phyloP scores from a whole-genome alignment of 2,888 invertebrate genomes.

The Nezara viridula region DNA sequence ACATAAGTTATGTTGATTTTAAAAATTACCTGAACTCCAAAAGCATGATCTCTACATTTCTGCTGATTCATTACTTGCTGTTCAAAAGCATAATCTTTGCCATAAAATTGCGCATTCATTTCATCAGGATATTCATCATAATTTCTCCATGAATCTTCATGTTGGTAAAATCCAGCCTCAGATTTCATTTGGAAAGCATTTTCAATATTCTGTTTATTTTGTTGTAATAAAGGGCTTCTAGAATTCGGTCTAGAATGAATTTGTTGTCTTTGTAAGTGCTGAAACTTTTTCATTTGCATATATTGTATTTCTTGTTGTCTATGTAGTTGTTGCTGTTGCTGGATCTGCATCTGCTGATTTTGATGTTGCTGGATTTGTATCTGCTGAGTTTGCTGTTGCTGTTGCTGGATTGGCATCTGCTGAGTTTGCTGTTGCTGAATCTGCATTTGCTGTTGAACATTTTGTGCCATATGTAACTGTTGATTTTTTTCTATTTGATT shows the following conservation, averaged over 20 bases:
- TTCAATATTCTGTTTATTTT: constrained; percentile 61
- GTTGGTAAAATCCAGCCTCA: constrained; percentile 61
- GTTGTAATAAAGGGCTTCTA: constrained; percentile 59
- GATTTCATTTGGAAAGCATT: constrained; percentile 59
- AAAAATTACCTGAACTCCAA: constrained; percentile 63
- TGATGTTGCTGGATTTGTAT: constrained; percentile 63
- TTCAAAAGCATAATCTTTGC: constrained; percentile 60
- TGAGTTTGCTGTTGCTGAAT: constrained; percentile 70
- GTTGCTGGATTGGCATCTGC: constrained; percentile 37
- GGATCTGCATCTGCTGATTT: constrained; percentile 53
- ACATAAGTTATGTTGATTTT: background rate
- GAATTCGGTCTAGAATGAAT: constrained; percentile 59
- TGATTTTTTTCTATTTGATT: constrained; percentile 63
- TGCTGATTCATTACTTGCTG: constrained; percentile 63
- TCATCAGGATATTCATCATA: constrained; percentile 59
- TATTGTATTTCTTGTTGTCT: constrained; percentile 63
- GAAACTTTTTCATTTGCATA: constrained; percentile 62
- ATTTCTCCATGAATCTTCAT: constrained; percentile 63
- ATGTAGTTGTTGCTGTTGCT: constrained; percentile 55
- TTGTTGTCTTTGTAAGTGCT: constrained; percentile 63
- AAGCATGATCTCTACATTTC: constrained; percentile 60
- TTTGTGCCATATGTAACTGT: constrained; percentile 62
- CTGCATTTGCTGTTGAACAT: constrained; percentile 65
- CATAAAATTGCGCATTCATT: constrained; percentile 58
- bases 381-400: constrained; percentile 60